Base-by-base conservation (phyloP, 1,140 invertebrate species). In the Nephila pilipes region DNA sequence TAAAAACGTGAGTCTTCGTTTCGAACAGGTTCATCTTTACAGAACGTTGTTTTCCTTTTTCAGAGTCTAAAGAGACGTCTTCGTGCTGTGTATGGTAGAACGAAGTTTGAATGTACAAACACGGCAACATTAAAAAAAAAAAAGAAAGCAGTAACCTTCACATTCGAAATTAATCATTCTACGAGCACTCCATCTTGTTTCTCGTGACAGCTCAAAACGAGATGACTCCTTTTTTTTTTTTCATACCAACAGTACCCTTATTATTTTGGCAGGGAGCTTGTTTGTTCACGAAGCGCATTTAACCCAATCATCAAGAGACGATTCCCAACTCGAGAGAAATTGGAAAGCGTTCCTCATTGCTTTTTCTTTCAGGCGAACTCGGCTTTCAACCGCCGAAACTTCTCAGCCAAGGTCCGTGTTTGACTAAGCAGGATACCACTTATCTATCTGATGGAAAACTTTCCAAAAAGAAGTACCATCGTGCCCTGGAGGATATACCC, bases 401-500 rank as follows among this genome's bases (percentile, higher is more conserved):
- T 65, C 58, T 25, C 63, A 12, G n/a, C 63, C n/a, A 65, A n/a
- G n/a, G 63, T 14, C 63, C 63, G 63, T 32, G 69, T 36, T n/a
- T 25, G 29, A 54, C 80, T 55, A 83, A 22, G 14, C 36, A n/a
- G 36, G 22, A 29, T 57, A 16, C 85, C 20, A n/a, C 85, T 60
- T 75, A 75, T 58, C 85, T 38, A 22, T 65, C 22, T 89, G n/a
- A 29, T 81, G 36, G 18, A 60, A n/a, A n/a, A 25, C n/a, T 25
- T 90, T 90, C 54, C 29, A 90, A 81, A 79, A 90, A 29, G 54
- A 80, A 18, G 32, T 10, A 10, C 46, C 46, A n/a, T 18, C 87
- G n/a, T 75, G 36, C 36, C 57, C 36, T 57, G 87, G 20, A 20
- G 55, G 75, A 32, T 32, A 16, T 75, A 75, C 29, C 29, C 65